Evolutionary conservation across 2,888 invertebrate genomes (phyloP).

Genomic region (Acrobasis suavella): DNA sequence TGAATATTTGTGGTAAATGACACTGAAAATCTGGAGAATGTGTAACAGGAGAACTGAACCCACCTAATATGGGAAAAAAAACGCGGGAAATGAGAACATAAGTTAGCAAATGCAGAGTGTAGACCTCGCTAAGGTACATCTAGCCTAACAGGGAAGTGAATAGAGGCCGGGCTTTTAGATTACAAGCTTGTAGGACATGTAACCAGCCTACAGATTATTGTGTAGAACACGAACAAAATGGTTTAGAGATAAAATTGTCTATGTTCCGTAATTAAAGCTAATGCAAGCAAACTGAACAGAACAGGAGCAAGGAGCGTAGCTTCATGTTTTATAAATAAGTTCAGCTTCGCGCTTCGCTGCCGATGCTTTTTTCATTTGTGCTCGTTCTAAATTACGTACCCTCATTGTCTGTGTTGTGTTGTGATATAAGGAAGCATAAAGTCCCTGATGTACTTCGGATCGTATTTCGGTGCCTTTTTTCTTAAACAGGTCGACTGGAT

Average conservation of each 20-base stretch:
- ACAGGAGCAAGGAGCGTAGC: not conserved
- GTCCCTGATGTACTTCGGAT: not conserved
- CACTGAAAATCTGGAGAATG: too few species aligned
- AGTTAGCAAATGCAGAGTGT: too few species aligned
- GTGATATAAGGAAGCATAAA: slow-evolving; percentile 13
- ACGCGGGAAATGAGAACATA: too few species aligned
- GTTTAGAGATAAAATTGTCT: slow-evolving; percentile 22
- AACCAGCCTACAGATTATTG: slow-evolving; percentile 17
- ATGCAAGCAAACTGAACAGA: slow-evolving; percentile 20
- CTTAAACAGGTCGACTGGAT: too few species aligned
- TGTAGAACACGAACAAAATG: slow-evolving; percentile 16
- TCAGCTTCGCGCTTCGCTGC: slow-evolving; percentile 22
- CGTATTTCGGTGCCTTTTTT: not conserved
- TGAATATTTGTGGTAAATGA: too few species aligned
- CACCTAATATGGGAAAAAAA: too few species aligned
- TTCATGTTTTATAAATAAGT: slow-evolving; percentile 25
- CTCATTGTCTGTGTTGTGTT: slow-evolving; percentile 18
- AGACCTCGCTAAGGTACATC: too few species aligned
- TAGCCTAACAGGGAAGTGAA: slow-evolving; percentile 4
- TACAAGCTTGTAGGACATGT: slow-evolving; percentile 15
- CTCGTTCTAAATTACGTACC: slow-evolving; percentile 17
- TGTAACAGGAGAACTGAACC: too few species aligned
- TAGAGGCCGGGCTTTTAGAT: not conserved
- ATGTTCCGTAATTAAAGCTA: slow-evolving; percentile 21
- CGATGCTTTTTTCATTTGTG: slow-evolving; percentile 21